phyloP scores from a whole-genome alignment of 2,113 vertebrate species.

The Cololabis saira region DNA sequence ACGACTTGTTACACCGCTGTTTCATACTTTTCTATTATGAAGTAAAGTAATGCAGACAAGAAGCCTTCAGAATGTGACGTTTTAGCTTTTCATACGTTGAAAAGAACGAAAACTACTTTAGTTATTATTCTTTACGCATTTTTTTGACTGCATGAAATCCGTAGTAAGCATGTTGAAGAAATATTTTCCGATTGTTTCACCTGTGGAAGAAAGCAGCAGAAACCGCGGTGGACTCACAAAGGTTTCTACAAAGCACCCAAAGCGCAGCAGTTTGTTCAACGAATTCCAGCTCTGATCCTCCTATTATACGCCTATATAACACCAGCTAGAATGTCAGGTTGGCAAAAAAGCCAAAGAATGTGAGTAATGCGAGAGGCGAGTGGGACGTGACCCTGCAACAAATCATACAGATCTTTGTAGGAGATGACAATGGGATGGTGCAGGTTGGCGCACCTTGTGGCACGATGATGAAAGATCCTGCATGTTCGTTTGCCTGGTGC shows the following conservation, averaged over 20 bases:
- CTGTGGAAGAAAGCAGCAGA: constrained; percentile 30
- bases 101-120: too few species aligned
- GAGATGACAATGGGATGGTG: constrained; percentile 14
- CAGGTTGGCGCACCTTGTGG: constrained; percentile 5
- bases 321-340: constrained; percentile 49
- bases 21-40: neutral
- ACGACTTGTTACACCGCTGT: too few species aligned
- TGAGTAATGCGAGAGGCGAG: constrained; percentile 35
- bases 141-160: too few species aligned
- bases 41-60: too few species aligned
- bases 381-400: constrained; percentile 3
- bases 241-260: constrained; percentile 42
- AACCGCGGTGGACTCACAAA: constrained; percentile 27
- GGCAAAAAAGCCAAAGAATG: constrained; percentile 66
- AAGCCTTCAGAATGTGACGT: too few species aligned
- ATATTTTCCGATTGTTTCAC: constrained; percentile 10
- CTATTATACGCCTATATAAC: constrained; percentile 57
- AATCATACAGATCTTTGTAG: constrained; percentile 41
- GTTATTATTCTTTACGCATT: too few species aligned
- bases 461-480: constrained; percentile 10
- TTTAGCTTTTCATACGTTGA: too few species aligned
- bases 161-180: neutral
- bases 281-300: constrained; percentile 72
- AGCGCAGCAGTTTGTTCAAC: constrained; percentile 63
- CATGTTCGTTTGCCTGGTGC: too few species aligned